Evolutionary conservation across 2,888 invertebrate genomes (phyloP), one percentile per base, ranked within the genome.

Genomic region (Microctonus aethiopoides): DNA sequence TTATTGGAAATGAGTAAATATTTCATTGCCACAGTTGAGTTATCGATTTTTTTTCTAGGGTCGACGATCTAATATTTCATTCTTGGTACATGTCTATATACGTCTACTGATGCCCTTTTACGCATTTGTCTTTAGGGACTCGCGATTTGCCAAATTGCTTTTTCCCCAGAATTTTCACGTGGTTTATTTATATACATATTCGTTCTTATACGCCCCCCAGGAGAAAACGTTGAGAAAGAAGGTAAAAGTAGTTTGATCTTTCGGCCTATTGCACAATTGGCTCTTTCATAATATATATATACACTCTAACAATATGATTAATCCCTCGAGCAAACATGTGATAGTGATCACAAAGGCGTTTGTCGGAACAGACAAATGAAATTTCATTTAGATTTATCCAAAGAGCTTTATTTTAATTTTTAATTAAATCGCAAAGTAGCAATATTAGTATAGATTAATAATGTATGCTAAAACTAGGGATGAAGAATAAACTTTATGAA

Each of bases 11-110:
- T n/a, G n/a, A n/a, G n/a, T n/a, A n/a, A n/a, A n/a, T n/a, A n/a
- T n/a, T n/a, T n/a, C n/a, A n/a, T n/a, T n/a, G n/a, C 36, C 59
- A 36, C 34, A 36, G 59, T 54, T 39, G 63, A 22, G 57, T 68
- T 68, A 68, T 68, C 68, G 68, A 68, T 68, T 68, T 56, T 20
- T n/a, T n/a, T n/a, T n/a, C n/a, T 46, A 68, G 56, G 68, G 68
- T 68, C 68, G 68, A 68, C 68, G 68, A 63, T 60, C 68, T 68
- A n/a, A 10, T 26, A 26, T 63, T 63, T 51, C 46, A 63, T 16
- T 29, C 29, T 29, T 13, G 9, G 46, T 46, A n/a, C n/a, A 16
- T 46, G 6, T 46, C 16, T 46, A n/a, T 46, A 16, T 46, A 16
- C 9, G 13, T 22, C 11, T n/a, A 29, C 60, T 32, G 62, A 57